Evolutionary conservation across 2,797 vertebrate genomes (phyloP).

Genomic region (Paedocypris micromegethes): DNA sequence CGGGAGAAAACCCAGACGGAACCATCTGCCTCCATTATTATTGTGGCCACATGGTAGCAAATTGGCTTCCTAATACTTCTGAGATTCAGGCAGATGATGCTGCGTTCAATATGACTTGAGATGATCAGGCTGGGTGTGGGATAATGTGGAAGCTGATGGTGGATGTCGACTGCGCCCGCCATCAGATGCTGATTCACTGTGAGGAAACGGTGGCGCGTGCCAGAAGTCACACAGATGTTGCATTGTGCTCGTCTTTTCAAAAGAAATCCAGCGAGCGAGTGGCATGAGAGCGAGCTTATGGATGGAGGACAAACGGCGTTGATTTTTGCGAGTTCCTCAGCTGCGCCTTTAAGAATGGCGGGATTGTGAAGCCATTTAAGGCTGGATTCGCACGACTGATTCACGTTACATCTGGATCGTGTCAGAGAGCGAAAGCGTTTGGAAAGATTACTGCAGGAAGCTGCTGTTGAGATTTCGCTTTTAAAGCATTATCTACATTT

Average conservation of each 20-base stretch:
- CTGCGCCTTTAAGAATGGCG: slow-evolving; percentile 48
- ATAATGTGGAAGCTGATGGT: slow-evolving; percentile 31
- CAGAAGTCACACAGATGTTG: slow-evolving; percentile 52
- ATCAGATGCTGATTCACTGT: slow-evolving; percentile 42
- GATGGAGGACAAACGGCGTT: slow-evolving; percentile 55
- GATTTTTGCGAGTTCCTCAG: slow-evolving; percentile 52
- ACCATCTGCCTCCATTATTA: slow-evolving; percentile 24
- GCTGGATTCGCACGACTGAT: slow-evolving; percentile 52
- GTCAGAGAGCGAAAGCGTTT: slow-evolving; percentile 37
- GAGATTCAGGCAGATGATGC: slow-evolving; percentile 28
- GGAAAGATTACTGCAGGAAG: slow-evolving; percentile 1
- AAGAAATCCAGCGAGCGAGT: slow-evolving; percentile 33
- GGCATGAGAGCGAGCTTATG: slow-evolving; percentile 39
- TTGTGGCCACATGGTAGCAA: slow-evolving; percentile 28
- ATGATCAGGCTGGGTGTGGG: slow-evolving; percentile 30
- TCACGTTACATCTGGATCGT: slow-evolving; percentile 53
- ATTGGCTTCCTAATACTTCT: slow-evolving; percentile 38
- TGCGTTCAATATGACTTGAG: slow-evolving; percentile 30
- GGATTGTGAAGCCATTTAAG: slow-evolving; percentile 43
- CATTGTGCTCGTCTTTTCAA: slow-evolving; percentile 45
- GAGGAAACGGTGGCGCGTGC: slow-evolving; percentile 34
- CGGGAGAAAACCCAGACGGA: background rate
- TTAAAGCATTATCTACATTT: too few relatives aligned
- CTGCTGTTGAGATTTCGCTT: background rate
- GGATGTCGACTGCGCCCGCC: slow-evolving; percentile 6